Percentiles rank a stretch among this genome's conserved stretches.
These are phyloP conservation scores for Chrysomela aeneicollis DNA, from an alignment of 2,888 invertebrate genomes.

Conservation along the genomic window DNA sequence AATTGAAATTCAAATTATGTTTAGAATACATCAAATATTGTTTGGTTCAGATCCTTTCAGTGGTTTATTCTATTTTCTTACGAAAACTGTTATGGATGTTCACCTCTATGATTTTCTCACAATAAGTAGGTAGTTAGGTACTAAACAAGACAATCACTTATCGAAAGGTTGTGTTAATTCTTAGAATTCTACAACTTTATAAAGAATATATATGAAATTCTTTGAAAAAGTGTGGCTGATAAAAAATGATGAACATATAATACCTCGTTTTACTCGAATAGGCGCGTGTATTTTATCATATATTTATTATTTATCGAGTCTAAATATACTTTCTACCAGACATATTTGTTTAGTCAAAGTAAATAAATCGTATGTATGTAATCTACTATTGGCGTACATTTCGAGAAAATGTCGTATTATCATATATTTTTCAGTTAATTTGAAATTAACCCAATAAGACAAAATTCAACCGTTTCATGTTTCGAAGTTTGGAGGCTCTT, in stretches of 20 bases:
- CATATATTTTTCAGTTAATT: no score
- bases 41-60: no score
- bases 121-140: no score
- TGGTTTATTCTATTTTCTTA: no score
- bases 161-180: not conserved
- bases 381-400: conserved; percentile 18
- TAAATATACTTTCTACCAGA: conserved; percentile 14
- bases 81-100: no score
- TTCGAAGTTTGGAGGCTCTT: no score
- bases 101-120: no score
- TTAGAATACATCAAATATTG: not conserved
- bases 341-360: conserved; percentile 25
- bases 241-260: not conserved
- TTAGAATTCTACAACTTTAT: not conserved
- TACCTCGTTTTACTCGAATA: not conserved
- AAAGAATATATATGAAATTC: not conserved
- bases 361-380: conserved; percentile 22
- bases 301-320: conserved; percentile 15
- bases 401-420: conserved; percentile 17
- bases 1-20: not conserved
- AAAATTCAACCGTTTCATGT: no score
- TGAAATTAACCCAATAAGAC: no score
- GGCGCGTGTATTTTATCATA: not conserved
- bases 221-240: not conserved
- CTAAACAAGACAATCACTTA: not conserved